phyloP scores from a whole-genome alignment of 2,797 vertebrate genomes.

The Chaetophractus vellerosus region DNA sequence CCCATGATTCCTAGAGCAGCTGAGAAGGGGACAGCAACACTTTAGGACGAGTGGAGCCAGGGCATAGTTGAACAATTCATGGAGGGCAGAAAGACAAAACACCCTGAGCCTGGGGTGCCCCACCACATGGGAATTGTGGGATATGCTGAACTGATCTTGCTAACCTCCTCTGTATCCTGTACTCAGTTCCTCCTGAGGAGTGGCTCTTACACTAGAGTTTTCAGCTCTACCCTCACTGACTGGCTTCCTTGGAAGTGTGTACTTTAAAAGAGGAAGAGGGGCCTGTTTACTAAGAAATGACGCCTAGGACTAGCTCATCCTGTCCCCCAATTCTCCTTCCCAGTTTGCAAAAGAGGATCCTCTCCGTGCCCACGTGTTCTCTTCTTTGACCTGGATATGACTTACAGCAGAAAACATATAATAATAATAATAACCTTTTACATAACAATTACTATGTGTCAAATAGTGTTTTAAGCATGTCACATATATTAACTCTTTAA shows the following conservation, averaged over 20 bases:
- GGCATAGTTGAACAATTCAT: not conserved
- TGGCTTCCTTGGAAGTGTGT: not conserved
- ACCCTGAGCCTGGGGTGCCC: not conserved
- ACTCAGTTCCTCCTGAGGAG: not conserved
- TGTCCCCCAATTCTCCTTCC: not conserved
- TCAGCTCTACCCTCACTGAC: not conserved
- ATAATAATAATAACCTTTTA: not conserved
- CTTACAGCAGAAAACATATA: not conserved
- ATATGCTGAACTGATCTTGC: not conserved
- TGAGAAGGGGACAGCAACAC: not conserved
- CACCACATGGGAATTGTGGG: too few relatives aligned
- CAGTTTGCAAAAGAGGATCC: not conserved
- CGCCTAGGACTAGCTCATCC: not conserved
- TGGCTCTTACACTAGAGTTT: not conserved
- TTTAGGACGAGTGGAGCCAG: not conserved
- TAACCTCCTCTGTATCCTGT: not conserved
- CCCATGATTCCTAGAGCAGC: not conserved
- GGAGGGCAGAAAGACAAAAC: not conserved
- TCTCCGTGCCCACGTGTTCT: not conserved
- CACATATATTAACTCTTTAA: not conserved
- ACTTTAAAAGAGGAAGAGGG: not conserved
- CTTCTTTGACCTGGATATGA: not conserved
- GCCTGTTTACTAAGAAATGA: not conserved
- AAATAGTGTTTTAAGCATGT: not conserved
- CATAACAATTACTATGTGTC: not conserved